phyloP scores from a whole-genome alignment of 2,888 invertebrate species.

The Venusia cambrica region DNA sequence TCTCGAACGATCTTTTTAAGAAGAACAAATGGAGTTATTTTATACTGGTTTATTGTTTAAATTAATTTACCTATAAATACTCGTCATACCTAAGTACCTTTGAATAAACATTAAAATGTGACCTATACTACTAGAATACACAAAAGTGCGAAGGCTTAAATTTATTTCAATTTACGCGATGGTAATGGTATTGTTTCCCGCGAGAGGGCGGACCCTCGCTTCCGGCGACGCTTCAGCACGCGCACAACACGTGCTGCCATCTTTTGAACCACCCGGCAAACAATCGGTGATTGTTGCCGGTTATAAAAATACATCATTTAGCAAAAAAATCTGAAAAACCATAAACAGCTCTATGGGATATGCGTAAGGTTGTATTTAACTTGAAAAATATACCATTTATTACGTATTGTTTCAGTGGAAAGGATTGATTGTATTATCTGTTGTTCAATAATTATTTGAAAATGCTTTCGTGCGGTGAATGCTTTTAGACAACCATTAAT shows the following conservation, averaged over 20 bases:
- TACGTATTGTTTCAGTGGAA: conserved; percentile 19
- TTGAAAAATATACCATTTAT: conserved; percentile 6
- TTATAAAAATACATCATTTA: conserved; percentile 41
- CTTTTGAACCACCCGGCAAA: conserved; percentile 70
- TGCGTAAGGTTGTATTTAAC: conserved; percentile 22
- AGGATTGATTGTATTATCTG: conserved; percentile 68
- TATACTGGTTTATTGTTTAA: too few species aligned
- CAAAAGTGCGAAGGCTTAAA: conserved; percentile 68
- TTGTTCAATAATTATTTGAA: conserved; percentile 72
- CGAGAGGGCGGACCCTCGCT: conserved; percentile 63
- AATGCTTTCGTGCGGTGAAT: conserved; percentile 57
- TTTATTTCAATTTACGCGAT: conserved; percentile 79
- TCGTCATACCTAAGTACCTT: too few species aligned
- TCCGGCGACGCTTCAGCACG: conserved; percentile 74
- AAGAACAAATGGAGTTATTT: too few species aligned
- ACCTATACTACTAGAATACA: too few species aligned
- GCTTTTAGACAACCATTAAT: conserved; percentile 51
- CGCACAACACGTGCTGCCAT: conserved; percentile 73
- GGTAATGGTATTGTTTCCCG: conserved; percentile 68
- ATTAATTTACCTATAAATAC: too few species aligned
- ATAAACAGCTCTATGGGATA: conserved; percentile 29
- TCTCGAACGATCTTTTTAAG: too few species aligned
- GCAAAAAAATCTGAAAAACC: conserved; percentile 2
- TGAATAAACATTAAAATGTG: too few species aligned
- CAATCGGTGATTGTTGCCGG: conserved; percentile 55